These are phyloP conservation scores for Phylloscopus trochiloides DNA, from an alignment of 2,113 vertebrate species.

Conservation along the genomic window DNA sequence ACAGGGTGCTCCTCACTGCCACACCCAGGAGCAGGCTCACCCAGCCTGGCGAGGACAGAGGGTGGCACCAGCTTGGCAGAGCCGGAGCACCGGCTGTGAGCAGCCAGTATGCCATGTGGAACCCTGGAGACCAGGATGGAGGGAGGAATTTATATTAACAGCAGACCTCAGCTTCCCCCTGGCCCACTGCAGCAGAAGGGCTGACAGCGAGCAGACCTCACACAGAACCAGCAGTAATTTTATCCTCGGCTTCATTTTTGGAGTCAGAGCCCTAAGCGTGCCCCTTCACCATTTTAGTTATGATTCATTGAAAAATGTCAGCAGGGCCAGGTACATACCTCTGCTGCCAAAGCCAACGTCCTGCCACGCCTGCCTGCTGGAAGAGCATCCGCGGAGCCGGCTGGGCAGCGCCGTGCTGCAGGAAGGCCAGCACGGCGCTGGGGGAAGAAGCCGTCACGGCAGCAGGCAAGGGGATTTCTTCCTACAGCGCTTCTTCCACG, in stretches of 20 bases:
- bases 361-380: background rate
- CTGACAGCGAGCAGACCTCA: background rate
- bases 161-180: background rate
- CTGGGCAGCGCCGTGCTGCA: background rate
- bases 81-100: rapidly evolving
- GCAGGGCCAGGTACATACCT: background rate
- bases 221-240: background rate
- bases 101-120: rapidly evolving
- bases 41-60: background rate
- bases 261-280: rapidly evolving
- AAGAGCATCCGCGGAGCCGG: background rate
- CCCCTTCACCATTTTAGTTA: background rate
- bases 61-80: background rate
- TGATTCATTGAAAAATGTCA: background rate
- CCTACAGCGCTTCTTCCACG: background rate
- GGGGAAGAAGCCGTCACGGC: background rate
- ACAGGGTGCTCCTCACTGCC: background rate
- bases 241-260: background rate
- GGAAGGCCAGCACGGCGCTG: background rate
- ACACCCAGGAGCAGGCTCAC: background rate
- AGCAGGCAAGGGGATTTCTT: background rate
- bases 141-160: background rate
- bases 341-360: background rate
- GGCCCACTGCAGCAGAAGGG: background rate
- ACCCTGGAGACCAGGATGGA: background rate